A percentile compares a stretch with the other conserved stretches of the same genome.
phyloP scores from a whole-genome alignment of 2,888 invertebrate genomes.

The Archaeoteleia sp. region DNA sequence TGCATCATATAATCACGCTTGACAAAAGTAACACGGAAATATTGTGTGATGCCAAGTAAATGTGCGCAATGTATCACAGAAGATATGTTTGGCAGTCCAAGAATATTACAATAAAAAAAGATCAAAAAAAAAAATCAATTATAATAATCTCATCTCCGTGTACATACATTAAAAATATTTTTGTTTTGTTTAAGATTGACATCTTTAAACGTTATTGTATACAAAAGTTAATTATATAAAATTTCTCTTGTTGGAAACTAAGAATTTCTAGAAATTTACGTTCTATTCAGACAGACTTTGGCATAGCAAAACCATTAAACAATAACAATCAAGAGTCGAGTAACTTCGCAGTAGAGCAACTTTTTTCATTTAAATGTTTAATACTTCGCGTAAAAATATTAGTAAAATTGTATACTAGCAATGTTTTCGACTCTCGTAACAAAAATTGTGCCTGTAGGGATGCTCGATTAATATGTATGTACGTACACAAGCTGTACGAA shows the following conservation, averaged over 20 bases:
- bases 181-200: constrained; percentile 6
- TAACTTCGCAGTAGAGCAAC: not conserved
- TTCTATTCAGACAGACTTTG: not conserved
- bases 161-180: no score
- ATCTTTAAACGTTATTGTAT: not conserved
- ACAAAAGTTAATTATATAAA: no score
- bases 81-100: constrained; percentile 34
- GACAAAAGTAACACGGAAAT: constrained; percentile 10
- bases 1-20: not conserved
- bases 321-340: constrained; percentile 34
- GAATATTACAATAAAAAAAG: constrained; percentile 11
- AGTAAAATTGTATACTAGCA: constrained; percentile 32
- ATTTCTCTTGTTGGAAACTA: constrained; percentile 1
- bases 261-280: not conserved
- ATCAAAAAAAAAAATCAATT: constrained; percentile 13
- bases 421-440: constrained; percentile 16
- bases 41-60: constrained; percentile 21
- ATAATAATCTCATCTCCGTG: constrained; percentile 13
- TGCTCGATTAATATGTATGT: constrained; percentile 27
- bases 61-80: constrained; percentile 45
- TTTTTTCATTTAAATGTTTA: constrained; percentile 11
- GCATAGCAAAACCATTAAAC: not conserved
- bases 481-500: constrained; percentile 32
- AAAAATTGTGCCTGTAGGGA: constrained; percentile 47
- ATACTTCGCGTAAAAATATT: constrained; percentile 44